Evolutionary conservation across 2,888 invertebrate species (phyloP).

Genomic region (Chymomyza caudatula): DNA sequence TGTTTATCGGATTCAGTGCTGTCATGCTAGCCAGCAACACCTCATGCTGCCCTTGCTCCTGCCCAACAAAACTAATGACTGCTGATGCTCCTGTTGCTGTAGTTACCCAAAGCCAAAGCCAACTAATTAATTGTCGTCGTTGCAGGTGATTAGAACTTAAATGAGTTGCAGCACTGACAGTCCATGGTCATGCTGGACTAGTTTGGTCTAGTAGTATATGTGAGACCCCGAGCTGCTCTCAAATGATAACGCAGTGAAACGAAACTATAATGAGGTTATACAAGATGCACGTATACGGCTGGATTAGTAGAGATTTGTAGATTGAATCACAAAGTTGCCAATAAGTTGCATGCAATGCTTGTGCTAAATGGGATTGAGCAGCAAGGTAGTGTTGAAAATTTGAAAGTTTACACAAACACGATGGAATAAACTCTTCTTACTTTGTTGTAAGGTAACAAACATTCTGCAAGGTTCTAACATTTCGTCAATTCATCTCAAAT

Average conservation of each 20-base stretch:
- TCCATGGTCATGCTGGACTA: neutral
- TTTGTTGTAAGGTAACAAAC: too few species aligned
- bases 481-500: too few species aligned
- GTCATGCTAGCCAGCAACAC: neutral
- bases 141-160: conserved; percentile 69
- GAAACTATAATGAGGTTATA: neutral
- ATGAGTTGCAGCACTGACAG: conserved; percentile 54
- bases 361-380: neutral
- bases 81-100: conserved; percentile 41
- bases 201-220: neutral
- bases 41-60: conserved; percentile 5
- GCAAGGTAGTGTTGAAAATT: neutral
- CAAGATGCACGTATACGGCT: neutral
- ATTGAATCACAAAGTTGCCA: neutral
- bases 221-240: neutral
- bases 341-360: neutral
- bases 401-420: too few species aligned
- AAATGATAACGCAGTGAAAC: neutral
- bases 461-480: too few species aligned
- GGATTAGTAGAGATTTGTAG: neutral
- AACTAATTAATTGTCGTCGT: conserved; percentile 67
- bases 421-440: too few species aligned
- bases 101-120: conserved; percentile 43
- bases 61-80: conserved; percentile 56
- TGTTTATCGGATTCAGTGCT: neutral